Conservation (phyloP, 2,113 vertebrate species). For the Tor tambroides region DNA sequence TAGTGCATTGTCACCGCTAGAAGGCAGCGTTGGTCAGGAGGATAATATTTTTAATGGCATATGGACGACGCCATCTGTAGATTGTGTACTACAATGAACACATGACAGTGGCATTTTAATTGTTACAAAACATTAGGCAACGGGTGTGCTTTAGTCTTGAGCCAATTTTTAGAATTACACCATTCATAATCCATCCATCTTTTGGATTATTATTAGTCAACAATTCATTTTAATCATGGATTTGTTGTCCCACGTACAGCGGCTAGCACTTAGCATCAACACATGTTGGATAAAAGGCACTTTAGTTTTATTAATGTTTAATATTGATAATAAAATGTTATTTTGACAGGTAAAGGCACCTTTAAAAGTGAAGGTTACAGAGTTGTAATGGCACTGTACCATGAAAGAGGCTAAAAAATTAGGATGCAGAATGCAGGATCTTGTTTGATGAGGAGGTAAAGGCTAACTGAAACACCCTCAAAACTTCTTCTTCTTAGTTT, state of each 20-base stretch:
- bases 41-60: neutral
- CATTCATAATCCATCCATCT: constrained; percentile 26
- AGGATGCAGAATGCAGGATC: no score
- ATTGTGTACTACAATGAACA: neutral
- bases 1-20: constrained; percentile 11
- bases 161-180: neutral
- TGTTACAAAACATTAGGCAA: constrained; percentile 27
- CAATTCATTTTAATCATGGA: neutral
- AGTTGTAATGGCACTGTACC: neutral
- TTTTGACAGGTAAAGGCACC: constrained; percentile 67
- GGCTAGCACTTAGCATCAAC: neutral
- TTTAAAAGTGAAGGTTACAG: constrained; percentile 50
- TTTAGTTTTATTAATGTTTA: neutral
- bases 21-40: neutral
- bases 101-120: neutral
- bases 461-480: no score
- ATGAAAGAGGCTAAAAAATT: neutral
- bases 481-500: no score
- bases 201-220: neutral
- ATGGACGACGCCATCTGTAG: constrained; percentile 44
- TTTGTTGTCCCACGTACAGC: neutral
- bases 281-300: constrained; percentile 13
- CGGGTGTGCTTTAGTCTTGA: neutral
- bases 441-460: neutral
- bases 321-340: neutral